These are phyloP conservation scores for Dioctria linearis DNA, from an alignment of 2,888 invertebrate genomes.

Conservation along the genomic window DNA sequence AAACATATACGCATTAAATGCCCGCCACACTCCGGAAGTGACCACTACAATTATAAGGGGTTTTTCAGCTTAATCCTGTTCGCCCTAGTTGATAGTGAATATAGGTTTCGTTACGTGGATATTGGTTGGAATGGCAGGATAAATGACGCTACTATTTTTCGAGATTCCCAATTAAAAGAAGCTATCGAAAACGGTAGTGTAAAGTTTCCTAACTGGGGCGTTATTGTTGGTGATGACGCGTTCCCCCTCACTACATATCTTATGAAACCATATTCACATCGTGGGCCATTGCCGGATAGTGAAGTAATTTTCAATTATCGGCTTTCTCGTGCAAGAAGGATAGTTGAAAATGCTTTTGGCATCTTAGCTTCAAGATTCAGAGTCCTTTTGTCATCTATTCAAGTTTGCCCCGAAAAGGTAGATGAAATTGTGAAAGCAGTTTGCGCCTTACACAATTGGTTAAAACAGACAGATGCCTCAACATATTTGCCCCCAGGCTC, in stretches of 20 bases:
- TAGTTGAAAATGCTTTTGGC: slow-evolving; percentile 1
- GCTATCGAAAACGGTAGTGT: not conserved
- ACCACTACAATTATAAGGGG: slow-evolving; percentile 2
- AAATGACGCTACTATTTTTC: too few species aligned
- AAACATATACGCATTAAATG: not conserved
- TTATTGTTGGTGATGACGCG: slow-evolving; percentile 4
- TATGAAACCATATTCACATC: slow-evolving; percentile 2
- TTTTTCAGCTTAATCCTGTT: not conserved
- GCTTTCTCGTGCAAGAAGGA: not conserved
- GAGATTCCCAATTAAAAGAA: not conserved
- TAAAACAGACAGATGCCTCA: too few species aligned
- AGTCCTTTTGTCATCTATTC: not conserved
- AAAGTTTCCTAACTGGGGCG: not conserved
- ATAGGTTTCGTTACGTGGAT: too few species aligned
- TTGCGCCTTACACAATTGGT: too few species aligned
- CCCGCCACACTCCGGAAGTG: slow-evolving; percentile 6
- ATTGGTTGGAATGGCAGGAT: too few species aligned
- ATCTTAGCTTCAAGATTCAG: slow-evolving; percentile 9
- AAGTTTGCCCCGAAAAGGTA: too few species aligned
- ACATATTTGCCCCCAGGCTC: too few species aligned
- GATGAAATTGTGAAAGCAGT: too few species aligned
- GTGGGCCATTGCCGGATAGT: not conserved
- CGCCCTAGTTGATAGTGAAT: too few species aligned
- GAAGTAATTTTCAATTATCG: not conserved
- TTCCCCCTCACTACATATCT: not conserved